Percentiles rank a stretch among this genome's conserved stretches.
Conservation (phyloP, 2,797 vertebrate genomes). For the Gymnothorax reevesii region DNA sequence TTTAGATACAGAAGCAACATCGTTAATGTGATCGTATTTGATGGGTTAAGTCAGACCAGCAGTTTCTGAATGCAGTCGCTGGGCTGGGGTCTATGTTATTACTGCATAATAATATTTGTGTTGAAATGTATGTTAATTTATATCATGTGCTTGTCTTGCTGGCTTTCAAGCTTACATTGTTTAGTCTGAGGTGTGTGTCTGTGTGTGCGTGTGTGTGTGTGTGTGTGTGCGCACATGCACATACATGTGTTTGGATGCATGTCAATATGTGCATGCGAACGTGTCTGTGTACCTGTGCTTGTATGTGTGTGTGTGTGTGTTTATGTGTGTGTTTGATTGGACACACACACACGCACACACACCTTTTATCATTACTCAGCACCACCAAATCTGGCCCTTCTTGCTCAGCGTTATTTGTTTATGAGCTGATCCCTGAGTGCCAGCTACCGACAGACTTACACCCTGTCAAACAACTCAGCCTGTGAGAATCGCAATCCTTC, state of each 20-base stretch:
- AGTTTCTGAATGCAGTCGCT: neutral
- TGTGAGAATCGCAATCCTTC: neutral
- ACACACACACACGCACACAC: neutral
- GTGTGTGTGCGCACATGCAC: neutral
- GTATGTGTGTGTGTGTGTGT: neutral
- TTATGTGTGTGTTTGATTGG: neutral
- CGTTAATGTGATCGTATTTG: neutral
- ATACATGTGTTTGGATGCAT: neutral
- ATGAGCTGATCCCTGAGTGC: neutral
- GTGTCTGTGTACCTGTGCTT: neutral
- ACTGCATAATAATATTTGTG: neutral
- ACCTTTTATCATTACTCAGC: neutral
- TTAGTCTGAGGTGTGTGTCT: neutral
- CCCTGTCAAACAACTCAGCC: neutral
- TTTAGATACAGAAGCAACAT: neutral
- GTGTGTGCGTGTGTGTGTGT: neutral
- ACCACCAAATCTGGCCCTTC: neutral
- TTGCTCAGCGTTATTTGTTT: neutral
- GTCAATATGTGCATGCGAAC: neutral
- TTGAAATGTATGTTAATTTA: neutral
- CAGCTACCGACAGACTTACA: neutral
- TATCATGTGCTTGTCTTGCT: neutral
- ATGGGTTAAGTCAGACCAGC: neutral
- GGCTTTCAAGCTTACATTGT: neutral
- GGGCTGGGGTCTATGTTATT: neutral